A percentile compares a stretch with the other conserved stretches of the same genome.
Conservation (phyloP, 2,113 vertebrate genomes). For the Apaloderma vittatum region DNA sequence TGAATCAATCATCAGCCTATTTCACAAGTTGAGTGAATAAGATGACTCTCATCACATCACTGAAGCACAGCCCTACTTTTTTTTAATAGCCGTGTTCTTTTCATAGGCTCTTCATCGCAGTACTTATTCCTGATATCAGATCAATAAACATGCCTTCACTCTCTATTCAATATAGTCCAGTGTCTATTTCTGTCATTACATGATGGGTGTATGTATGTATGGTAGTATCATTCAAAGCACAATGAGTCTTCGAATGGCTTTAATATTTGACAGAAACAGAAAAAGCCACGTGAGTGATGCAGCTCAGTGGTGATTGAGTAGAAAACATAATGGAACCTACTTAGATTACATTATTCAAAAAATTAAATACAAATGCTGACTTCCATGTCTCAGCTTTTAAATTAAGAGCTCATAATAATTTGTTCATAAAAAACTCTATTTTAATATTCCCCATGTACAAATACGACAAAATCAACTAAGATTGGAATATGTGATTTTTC, state of each 20-base stretch:
- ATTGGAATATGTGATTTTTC: neutral
- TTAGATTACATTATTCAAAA: neutral
- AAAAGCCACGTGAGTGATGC: neutral
- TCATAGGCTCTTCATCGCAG: neutral
- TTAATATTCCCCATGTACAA: neutral
- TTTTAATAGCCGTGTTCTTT: neutral
- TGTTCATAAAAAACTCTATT: neutral
- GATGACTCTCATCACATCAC: neutral
- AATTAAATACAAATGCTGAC: neutral
- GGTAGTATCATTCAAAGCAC: neutral
- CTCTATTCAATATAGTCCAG: neutral
- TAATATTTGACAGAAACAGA: constrained; percentile 1
- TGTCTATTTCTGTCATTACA: neutral
- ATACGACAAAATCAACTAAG: neutral
- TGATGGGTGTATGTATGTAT: neutral
- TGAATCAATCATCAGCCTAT: neutral
- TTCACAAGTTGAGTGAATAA: neutral
- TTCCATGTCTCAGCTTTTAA: neutral
- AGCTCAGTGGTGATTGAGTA: neutral
- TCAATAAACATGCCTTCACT: neutral
- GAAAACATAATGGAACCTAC: neutral
- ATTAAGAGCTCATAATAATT: neutral
- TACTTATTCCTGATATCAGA: neutral
- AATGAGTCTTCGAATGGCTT: neutral
- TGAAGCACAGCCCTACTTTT: neutral